These are phyloP conservation scores for Lycophotia porphyrea DNA, from an alignment of 2,888 invertebrate species.

Conservation along the genomic window DNA sequence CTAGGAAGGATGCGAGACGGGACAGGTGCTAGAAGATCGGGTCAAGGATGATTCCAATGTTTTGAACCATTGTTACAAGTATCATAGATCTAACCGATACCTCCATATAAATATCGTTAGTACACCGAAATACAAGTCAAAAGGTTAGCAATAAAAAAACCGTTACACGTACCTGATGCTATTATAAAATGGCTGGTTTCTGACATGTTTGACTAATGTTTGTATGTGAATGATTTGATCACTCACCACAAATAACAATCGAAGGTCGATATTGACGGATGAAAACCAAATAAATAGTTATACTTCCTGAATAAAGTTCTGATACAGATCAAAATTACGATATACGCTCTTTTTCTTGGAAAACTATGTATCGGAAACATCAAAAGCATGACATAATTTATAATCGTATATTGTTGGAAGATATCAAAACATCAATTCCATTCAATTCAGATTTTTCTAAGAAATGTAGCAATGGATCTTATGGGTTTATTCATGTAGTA, in stretches of 20 bases:
- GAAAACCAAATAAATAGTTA: slow-evolving; percentile 33
- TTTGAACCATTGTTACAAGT: slow-evolving; percentile 59
- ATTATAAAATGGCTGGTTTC: slow-evolving; percentile 33
- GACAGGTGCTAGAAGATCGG: slow-evolving; percentile 74
- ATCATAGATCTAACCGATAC: slow-evolving; percentile 41
- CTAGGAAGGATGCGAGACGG: slow-evolving; percentile 71
- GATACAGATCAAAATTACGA: slow-evolving; percentile 43
- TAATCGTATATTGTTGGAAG: slow-evolving; percentile 34
- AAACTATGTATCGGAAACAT: slow-evolving; percentile 31
- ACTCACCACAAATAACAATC: slow-evolving; percentile 31
- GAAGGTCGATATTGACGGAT: slow-evolving; percentile 45
- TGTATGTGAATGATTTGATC: slow-evolving; percentile 38
- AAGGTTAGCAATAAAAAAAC: slow-evolving; percentile 49
- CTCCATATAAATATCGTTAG: slow-evolving; percentile 38
- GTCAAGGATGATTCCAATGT: slow-evolving; percentile 76
- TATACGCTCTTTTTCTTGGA: slow-evolving; percentile 27
- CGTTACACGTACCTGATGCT: slow-evolving; percentile 29
- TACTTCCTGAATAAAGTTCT: slow-evolving; percentile 42
- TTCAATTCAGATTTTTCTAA: slow-evolving; percentile 49
- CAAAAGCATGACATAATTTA: slow-evolving; percentile 40
- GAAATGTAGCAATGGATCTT: slow-evolving; percentile 45
- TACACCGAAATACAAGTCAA: slow-evolving; percentile 28
- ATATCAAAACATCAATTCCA: slow-evolving; percentile 41
- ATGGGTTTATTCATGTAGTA: slow-evolving; percentile 43
- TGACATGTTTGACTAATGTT: slow-evolving; percentile 52